phyloP scores from a whole-genome alignment of 2,888 invertebrate genomes.

The Hydropsyche betteni region DNA sequence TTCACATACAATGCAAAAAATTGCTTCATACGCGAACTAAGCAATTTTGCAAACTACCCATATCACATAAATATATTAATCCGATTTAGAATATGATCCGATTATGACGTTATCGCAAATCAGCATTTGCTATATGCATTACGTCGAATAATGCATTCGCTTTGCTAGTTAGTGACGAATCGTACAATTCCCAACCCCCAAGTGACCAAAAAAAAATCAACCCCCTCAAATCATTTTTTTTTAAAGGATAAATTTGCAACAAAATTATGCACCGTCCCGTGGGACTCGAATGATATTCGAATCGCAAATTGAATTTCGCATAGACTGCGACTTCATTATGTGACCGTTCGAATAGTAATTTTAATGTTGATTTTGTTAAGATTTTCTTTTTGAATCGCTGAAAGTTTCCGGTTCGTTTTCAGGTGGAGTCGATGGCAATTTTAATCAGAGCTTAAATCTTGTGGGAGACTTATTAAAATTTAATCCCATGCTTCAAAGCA shows the following conservation, averaged over 20 bases:
- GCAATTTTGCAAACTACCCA: no score
- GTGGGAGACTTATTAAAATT: slow-evolving; percentile 32
- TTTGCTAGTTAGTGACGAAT: slow-evolving; percentile 44
- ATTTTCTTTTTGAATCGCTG: no score
- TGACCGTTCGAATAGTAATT: no score
- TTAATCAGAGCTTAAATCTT: slow-evolving; percentile 19
- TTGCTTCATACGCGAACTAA: no score
- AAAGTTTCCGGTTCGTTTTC: not conserved
- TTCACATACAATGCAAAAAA: no score
- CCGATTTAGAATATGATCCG: slow-evolving; percentile 32
- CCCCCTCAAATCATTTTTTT: not conserved
- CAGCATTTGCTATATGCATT: slow-evolving; percentile 48
- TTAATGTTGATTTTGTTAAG: no score
- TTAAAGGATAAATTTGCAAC: slow-evolving; percentile 30
- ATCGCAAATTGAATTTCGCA: not conserved
- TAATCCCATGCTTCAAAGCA: slow-evolving; percentile 23
- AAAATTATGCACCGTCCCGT: slow-evolving; percentile 5
- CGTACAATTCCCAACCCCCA: slow-evolving; percentile 11
- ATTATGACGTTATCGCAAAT: slow-evolving; percentile 40
- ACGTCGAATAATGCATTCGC: slow-evolving; percentile 46
- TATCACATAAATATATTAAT: no score
- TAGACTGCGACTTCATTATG: no score
- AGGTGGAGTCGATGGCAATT: not conserved
- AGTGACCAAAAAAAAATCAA: slow-evolving; percentile 14
- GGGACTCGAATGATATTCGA: not conserved